Base-by-base conservation (phyloP, 1,140 invertebrate species). In the Temnothorax longispinosus region DNA sequence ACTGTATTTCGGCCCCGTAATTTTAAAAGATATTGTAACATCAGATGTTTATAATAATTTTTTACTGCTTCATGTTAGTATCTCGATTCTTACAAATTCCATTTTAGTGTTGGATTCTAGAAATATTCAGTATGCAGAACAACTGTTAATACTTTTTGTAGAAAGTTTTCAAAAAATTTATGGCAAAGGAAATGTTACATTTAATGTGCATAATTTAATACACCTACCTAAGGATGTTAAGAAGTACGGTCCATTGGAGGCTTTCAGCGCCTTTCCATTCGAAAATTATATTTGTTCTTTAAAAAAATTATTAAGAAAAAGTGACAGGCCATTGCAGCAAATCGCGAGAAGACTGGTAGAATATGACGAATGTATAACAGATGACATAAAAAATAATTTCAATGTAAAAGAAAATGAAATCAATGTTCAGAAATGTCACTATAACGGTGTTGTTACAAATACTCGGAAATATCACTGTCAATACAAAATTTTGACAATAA, bases 11-110 rank as follows among this genome's bases (percentile, higher is more conserved):
- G 27, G 27, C 27, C 27, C 27, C 27, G 27, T 27, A 27, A 27
- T 27, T 56, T 56, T 56, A 56, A 56, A 56, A 56, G 18, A 21
- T 56, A 56, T 56, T 56, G 18, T 56, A 56, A 56, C 54, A 21
- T 56, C 54, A 56, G 54, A 56, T n/a, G 54, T 56, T 56, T 56
- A 56, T 56, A 56, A 56, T 56, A 56, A 56, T 21, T 56, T n/a
- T 56, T 56, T 56, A 56, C 18, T 56, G 54, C 4, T 56, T 56
- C 4, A 56, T 56, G 54, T 56, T 56, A 56, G 54, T 56, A 47
- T 47, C 44, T 47, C 44, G 44, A 56, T n/a, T 56, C 54, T 56
- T 56, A 56, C 18, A 7, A 56, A 56, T 56, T 4, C n/a, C 54
- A 56, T 56, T 56, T 56, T 56, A 21, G 54, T 56, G 7, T 56